Evolutionary conservation across 2,797 vertebrate species (phyloP).

Genomic region (Lateolabrax maculatus): DNA sequence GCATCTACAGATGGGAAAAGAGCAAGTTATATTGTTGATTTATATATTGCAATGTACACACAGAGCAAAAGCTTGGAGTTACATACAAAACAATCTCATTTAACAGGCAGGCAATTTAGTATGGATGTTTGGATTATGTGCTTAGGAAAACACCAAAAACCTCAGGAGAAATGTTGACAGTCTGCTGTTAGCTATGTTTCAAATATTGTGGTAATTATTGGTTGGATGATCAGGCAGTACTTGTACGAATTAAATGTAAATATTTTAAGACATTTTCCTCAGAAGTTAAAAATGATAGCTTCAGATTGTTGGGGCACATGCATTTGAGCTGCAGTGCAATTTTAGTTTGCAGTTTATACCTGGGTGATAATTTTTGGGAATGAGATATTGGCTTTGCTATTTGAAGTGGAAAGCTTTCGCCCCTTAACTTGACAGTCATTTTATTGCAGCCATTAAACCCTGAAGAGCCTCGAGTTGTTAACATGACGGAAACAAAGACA

Average conservation of each 20-base stretch:
- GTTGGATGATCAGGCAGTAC: slow-evolving; percentile 45
- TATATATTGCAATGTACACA: background rate
- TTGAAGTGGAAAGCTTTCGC: slow-evolving; percentile 50
- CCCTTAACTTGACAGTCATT: slow-evolving; percentile 65
- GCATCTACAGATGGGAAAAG: background rate
- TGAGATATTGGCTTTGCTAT: slow-evolving; percentile 44
- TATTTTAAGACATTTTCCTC: slow-evolving; percentile 22
- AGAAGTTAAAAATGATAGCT: slow-evolving; percentile 19
- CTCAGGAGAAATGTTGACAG: slow-evolving; percentile 48
- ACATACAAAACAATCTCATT: slow-evolving; percentile 55
- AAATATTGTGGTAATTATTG: slow-evolving; percentile 60
- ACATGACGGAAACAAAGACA: slow-evolving; percentile 69
- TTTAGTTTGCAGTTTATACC: slow-evolving; percentile 21
- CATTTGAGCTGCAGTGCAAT: slow-evolving; percentile 23
- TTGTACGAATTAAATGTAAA: slow-evolving; percentile 38
- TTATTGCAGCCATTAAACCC: slow-evolving; percentile 73
- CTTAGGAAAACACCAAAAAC: slow-evolving; percentile 56
- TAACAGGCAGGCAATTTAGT: slow-evolving; percentile 51
- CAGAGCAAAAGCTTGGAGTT: slow-evolving; percentile 34
- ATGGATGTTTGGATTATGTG: slow-evolving; percentile 64
- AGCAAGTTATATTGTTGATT: background rate
- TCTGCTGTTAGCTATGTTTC: slow-evolving; percentile 54
- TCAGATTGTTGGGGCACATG: background rate
- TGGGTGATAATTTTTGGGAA: slow-evolving; percentile 26
- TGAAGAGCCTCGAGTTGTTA: slow-evolving; percentile 72